These are phyloP conservation scores for Xylocampa areola DNA, from an alignment of 2,888 invertebrate species.

Conservation along the genomic window DNA sequence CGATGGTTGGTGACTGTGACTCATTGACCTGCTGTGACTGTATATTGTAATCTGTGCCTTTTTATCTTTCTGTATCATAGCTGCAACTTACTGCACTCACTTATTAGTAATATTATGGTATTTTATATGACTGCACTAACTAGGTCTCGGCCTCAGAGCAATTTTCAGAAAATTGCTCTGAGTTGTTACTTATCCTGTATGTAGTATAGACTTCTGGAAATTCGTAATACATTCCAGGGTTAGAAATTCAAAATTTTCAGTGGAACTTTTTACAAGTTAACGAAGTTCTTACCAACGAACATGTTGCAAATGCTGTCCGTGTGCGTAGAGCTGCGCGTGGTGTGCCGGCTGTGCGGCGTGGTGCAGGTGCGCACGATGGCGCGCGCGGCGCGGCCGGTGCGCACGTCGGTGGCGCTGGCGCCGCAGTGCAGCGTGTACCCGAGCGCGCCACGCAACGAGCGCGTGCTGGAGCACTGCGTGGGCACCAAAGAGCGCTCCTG, in stretches of 20 bases:
- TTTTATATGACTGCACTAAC: too few species aligned
- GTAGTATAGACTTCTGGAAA: not conserved
- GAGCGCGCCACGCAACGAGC: slow-evolving; percentile 37
- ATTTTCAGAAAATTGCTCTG: too few species aligned
- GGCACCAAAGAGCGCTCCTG: slow-evolving; percentile 34
- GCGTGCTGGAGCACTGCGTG: slow-evolving; percentile 28
- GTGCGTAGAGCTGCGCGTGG: slow-evolving; percentile 5
- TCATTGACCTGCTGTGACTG: too few species aligned
- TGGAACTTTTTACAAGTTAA: too few species aligned
- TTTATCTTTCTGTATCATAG: too few species aligned
- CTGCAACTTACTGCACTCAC: too few species aligned
- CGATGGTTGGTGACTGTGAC: too few species aligned
- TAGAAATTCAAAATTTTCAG: slow-evolving; percentile 19
- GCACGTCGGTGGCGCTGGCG: slow-evolving; percentile 30
- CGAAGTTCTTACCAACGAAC: too few species aligned
- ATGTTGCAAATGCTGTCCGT: slow-evolving; percentile 12
- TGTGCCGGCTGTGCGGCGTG: not conserved
- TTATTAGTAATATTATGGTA: too few species aligned
- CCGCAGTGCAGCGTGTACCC: slow-evolving; percentile 39
- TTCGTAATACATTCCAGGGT: not conserved
- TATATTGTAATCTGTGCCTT: too few species aligned
- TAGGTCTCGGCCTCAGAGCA: too few species aligned
- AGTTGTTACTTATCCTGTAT: too few species aligned
- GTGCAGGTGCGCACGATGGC: slow-evolving; percentile 4
- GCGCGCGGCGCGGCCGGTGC: not conserved